A percentile compares a stretch with the other conserved stretches of the same genome.
Conservation (phyloP, 1,140 invertebrate species). For the Diplogasteroides magnus region DNA sequence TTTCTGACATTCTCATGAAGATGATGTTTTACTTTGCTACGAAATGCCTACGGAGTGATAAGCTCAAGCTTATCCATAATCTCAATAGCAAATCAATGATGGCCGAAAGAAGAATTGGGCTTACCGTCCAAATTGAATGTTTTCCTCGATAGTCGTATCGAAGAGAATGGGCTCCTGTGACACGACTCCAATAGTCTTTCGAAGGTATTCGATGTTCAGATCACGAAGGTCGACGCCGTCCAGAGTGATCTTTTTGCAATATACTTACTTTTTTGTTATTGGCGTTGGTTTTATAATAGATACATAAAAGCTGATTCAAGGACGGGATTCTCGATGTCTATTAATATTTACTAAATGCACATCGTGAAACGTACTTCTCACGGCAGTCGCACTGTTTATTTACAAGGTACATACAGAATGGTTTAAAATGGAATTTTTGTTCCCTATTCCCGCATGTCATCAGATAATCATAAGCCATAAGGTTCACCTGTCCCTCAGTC, state of each 20-base stretch:
- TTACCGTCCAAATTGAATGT: conserved; percentile 67
- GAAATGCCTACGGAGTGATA: background rate
- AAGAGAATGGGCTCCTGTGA: conserved; percentile 72
- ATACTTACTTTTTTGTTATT: conserved; percentile 2
- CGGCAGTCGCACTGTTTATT: too few relatives aligned
- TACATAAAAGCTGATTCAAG: too few relatives aligned
- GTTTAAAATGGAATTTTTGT: too few relatives aligned
- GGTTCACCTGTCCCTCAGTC: conserved; percentile 16
- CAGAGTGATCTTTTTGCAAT: conserved; percentile 30
- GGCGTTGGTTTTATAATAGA: background rate
- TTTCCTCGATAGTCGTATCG: conserved; percentile 71
- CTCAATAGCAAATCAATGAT: background rate
- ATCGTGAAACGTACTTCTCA: too few relatives aligned
- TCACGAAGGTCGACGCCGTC: conserved; percentile 29
- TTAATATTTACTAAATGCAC: too few relatives aligned
- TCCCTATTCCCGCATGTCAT: too few relatives aligned
- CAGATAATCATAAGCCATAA: too few relatives aligned
- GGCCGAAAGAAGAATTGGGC: background rate
- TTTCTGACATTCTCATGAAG: background rate
- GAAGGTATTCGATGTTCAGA: conserved; percentile 55
- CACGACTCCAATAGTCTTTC: conserved; percentile 71
- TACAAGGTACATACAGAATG: too few relatives aligned
- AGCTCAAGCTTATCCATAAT: background rate
- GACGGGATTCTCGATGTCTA: too few relatives aligned
- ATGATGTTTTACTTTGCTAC: background rate